Evolutionary conservation across 2,888 invertebrate genomes (phyloP).

Genomic region (Poecilus cupreus): DNA sequence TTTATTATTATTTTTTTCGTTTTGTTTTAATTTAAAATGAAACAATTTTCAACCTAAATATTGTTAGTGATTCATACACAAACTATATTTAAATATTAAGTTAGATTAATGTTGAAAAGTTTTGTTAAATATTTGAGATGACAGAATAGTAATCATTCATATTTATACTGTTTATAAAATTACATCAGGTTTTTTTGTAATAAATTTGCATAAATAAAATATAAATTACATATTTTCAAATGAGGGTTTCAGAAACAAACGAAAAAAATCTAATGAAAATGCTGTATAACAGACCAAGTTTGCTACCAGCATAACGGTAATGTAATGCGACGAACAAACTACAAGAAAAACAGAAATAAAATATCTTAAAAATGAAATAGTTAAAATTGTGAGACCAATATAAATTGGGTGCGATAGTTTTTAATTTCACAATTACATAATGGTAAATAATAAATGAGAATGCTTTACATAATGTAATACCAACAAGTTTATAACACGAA

Average conservation of each 20-base stretch:
- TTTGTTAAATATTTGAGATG: no score
- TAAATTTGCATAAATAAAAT: no score
- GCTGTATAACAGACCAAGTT: background rate
- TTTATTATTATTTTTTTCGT: no score
- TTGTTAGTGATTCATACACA: no score
- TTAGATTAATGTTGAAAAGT: no score
- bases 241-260: background rate
- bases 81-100: no score
- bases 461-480: conserved; percentile 32
- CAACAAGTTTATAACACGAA: conserved; percentile 32
- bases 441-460: background rate
- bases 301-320: conserved; percentile 12
- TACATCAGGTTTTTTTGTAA: no score
- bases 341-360: background rate
- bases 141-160: no score
- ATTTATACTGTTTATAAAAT: no score
- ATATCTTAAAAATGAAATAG: background rate
- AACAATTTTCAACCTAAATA: no score
- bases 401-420: background rate
- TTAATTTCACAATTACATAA: conserved; percentile 1
- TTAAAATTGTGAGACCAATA: background rate
- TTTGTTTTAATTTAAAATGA: no score
- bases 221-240: no score
- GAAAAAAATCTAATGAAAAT: background rate
- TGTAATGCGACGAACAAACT: background rate